Percentiles rank a stretch among this genome's conserved stretches.
phyloP scores from a whole-genome alignment of 2,888 invertebrate species.

The Graphium colonna region DNA sequence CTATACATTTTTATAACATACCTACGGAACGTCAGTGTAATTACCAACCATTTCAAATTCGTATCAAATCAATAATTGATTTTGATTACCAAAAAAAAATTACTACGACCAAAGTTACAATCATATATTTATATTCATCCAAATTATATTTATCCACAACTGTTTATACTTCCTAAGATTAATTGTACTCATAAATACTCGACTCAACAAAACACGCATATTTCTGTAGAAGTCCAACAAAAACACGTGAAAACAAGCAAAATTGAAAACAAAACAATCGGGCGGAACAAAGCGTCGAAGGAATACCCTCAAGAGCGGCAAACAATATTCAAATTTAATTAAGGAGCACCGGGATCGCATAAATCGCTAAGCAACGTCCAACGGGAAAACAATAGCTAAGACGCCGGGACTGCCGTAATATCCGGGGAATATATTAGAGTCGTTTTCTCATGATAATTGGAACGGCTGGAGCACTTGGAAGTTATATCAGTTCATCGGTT shows the following conservation, averaged over 20 bases:
- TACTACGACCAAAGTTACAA: too few species aligned
- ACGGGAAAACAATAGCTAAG: constrained; percentile 9
- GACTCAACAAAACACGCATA: background rate
- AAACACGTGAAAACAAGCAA: background rate
- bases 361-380: constrained; percentile 22
- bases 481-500: constrained; percentile 15
- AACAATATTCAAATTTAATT: constrained; percentile 18
- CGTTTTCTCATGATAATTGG: constrained; percentile 64
- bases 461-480: constrained; percentile 31
- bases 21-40: too few species aligned
- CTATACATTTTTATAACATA: too few species aligned
- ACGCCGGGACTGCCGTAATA: constrained; percentile 15
- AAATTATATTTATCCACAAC: too few species aligned
- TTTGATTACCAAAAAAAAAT: too few species aligned
- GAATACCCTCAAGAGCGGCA: constrained; percentile 1
- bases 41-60: too few species aligned
- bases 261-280: background rate
- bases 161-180: too few species aligned
- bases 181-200: background rate
- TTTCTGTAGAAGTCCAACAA: background rate
- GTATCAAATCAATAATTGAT: too few species aligned
- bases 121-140: too few species aligned
- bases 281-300: background rate
- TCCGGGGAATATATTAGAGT: constrained; percentile 27
- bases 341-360: constrained; percentile 19